Percentiles rank a stretch among this genome's conserved stretches.
These are phyloP conservation scores for Phainopepla nitens DNA, from an alignment of 2,113 vertebrate genomes.

Conservation along the genomic window DNA sequence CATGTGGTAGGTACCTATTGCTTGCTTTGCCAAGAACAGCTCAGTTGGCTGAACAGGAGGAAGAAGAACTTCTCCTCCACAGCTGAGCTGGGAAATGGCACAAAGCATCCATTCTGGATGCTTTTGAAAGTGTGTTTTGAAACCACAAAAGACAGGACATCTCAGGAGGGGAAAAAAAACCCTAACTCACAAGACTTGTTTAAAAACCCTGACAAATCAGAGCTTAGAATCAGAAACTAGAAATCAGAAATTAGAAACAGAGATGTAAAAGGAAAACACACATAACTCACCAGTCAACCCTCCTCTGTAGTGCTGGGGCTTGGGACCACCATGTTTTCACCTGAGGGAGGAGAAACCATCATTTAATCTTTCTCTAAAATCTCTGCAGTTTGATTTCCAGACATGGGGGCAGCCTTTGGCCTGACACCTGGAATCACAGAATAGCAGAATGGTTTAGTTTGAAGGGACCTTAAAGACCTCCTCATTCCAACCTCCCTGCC, in stretches of 20 bases:
- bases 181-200: background rate
- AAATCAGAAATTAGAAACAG: background rate
- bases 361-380: background rate
- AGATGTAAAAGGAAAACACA: background rate
- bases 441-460: background rate
- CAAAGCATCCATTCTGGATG: background rate
- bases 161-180: background rate
- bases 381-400: background rate
- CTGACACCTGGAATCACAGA: background rate
- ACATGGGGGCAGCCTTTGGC: background rate
- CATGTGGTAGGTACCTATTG: conserved; percentile 8
- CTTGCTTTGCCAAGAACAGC: conserved; percentile 3
- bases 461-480: background rate
- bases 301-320: background rate
- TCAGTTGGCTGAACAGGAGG: background rate
- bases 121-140: background rate
- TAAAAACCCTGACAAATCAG: background rate
- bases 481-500: background rate
- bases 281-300: background rate
- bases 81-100: background rate
- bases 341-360: background rate
- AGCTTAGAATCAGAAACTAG: background rate
- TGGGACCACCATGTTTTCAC: background rate
- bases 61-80: background rate
- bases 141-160: background rate